phyloP scores from a whole-genome alignment of 2,797 vertebrate species.

The Gallirallus australis region DNA sequence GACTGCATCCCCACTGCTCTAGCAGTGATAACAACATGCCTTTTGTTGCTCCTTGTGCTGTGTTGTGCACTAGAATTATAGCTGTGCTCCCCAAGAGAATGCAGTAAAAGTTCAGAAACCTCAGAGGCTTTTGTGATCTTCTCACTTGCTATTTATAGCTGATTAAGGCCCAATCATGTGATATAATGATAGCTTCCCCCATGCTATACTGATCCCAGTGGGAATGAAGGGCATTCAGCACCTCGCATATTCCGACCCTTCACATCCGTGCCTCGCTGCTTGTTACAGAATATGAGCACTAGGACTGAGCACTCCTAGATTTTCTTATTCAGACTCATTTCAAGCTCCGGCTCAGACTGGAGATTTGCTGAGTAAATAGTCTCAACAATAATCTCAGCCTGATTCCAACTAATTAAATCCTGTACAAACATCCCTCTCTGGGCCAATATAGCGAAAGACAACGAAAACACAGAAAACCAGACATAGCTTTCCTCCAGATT shows the following conservation, averaged over 20 bases:
- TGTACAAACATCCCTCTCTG: slow-evolving; percentile 93
- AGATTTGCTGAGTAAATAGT: slow-evolving; percentile 93
- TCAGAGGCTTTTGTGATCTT: slow-evolving; percentile 12
- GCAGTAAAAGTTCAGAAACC: neutral
- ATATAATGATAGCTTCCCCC: neutral
- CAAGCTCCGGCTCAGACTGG: slow-evolving; percentile 87
- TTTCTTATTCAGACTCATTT: slow-evolving; percentile 80
- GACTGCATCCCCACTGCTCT: neutral
- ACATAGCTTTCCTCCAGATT: slow-evolving; percentile 88
- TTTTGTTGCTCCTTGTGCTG: neutral
- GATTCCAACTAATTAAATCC: slow-evolving; percentile 98
- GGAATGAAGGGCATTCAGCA: slow-evolving; percentile 12
- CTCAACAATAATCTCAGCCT: slow-evolving; percentile 89
- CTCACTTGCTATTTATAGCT: neutral
- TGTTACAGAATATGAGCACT: slow-evolving; percentile 56
- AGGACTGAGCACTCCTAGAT: slow-evolving; percentile 77
- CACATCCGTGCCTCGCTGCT: neutral
- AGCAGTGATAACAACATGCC: neutral
- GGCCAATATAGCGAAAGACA: slow-evolving; percentile 86
- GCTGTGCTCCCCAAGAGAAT: neutral
- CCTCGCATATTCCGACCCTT: neutral
- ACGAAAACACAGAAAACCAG: slow-evolving; percentile 83
- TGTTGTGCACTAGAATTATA: neutral
- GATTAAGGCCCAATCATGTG: neutral
- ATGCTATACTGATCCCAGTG: slow-evolving; percentile 20